Conservation (phyloP, 1,140 invertebrate genomes). For the Pygmarrhopalites habei region DNA sequence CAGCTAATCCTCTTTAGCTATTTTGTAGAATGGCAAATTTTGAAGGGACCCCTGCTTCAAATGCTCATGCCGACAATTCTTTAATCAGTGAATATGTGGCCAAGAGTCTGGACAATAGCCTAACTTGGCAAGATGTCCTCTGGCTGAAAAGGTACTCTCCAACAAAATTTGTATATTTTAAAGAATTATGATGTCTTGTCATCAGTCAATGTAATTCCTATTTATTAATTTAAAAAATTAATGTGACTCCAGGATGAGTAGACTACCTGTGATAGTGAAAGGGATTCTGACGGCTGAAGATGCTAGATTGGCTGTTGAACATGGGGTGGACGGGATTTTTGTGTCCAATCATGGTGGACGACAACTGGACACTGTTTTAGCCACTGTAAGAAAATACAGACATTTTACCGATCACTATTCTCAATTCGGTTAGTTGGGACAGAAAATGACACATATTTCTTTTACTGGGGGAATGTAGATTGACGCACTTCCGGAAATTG, state of each 20-base stretch:
- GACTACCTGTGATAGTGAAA: slow-evolving; percentile 77
- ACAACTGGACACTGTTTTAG: slow-evolving; percentile 75
- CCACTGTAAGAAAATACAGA: slow-evolving; percentile 53
- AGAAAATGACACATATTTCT: neutral
- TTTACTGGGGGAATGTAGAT: slow-evolving; percentile 52
- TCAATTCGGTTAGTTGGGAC: neutral
- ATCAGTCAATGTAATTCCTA: neutral
- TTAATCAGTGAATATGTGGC: neutral
- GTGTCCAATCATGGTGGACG: slow-evolving; percentile 89
- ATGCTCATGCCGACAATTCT: no score
- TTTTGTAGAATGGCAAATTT: neutral
- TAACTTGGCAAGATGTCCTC: neutral
- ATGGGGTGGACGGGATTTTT: slow-evolving; percentile 68
- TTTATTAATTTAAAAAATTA: neutral
- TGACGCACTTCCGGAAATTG: slow-evolving; percentile 76
- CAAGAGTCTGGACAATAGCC: neutral
- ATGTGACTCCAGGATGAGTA: neutral
- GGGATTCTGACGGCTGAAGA: slow-evolving; percentile 84
- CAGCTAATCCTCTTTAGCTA: neutral
- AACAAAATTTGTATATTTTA: neutral
- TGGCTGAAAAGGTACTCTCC: neutral
- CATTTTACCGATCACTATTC: neutral
- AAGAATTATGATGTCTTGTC: neutral
- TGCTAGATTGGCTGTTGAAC: slow-evolving; percentile 63
- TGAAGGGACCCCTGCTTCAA: neutral